Evolutionary conservation across 1,140 invertebrate genomes (phyloP), one percentile per base, ranked within the genome.

Genomic region (Papilio xuthus): DNA sequence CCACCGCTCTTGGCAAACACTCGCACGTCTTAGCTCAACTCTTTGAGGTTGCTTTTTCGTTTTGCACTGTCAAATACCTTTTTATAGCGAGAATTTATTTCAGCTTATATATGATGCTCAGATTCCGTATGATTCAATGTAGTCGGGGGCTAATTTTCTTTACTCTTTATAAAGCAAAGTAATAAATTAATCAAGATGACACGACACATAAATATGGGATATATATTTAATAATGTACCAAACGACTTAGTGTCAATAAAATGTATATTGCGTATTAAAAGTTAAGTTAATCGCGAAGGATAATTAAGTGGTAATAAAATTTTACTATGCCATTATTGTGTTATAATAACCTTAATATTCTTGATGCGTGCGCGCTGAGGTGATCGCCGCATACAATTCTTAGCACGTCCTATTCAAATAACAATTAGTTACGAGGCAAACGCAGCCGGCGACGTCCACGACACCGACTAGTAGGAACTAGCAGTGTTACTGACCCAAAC

Each of bases 331-430:
- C 80, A 81, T 78, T 85, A 82, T 76, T 81, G 79, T 81, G 79
- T 83, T 84, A 84, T 83, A 83, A 83, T 87, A 83, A 80, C 79
- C 78, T 84, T 84, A 84, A 78, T 82, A 90, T 88, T 86, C 88
- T 79, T 12, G 37, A 18, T 74, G 81, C 85, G 83, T 86, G 79
- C 71, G 74, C 42, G 77, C 75, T 70, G 42, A 77, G 81, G 80
- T 82, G 82, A 80, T 79, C 70, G 73, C 50, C 42, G 72, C 74
- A 75, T 44, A 77, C 70, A 1, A 86, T 82, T 81, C 86, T 56
- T 44, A 73, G 83, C 89, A 88, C 88, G 86, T 90, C 76, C 81
- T 79, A 87, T 87, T 89, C 87, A 89, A 89, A 89, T 90, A 90
- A 88, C 88, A 90, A 90, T 92, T 92, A 92, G 85, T 80, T 79